These are phyloP conservation scores for Parambassis ranga DNA, from an alignment of 2,797 vertebrate genomes.

Conservation along the genomic window DNA sequence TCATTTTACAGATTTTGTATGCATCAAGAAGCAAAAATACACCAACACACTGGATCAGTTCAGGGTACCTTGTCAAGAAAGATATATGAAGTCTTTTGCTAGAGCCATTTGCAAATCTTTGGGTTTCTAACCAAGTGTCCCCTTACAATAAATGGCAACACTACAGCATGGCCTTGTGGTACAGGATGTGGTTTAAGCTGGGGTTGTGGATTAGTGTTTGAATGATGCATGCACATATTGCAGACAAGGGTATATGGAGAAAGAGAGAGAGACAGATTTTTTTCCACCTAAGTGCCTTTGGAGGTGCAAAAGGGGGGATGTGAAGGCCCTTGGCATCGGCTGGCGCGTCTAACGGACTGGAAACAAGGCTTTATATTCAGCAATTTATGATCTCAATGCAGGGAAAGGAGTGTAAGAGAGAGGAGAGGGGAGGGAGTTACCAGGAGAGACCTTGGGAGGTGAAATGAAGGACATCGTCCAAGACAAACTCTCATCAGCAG, in stretches of 20 bases:
- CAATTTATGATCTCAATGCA: conserved; percentile 76
- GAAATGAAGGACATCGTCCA: conserved; percentile 76
- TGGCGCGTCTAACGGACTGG: conserved; percentile 77
- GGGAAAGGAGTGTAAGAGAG: conserved; percentile 51
- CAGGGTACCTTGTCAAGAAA: conserved; percentile 60
- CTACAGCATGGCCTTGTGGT: conserved; percentile 61
- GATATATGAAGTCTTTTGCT: conserved; percentile 55
- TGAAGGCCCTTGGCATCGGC: conserved; percentile 72
- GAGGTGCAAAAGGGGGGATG: conserved; percentile 67
- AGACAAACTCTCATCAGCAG: conserved; percentile 74
- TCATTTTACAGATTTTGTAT: conserved; percentile 3
- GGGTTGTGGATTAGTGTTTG: conserved; percentile 37
- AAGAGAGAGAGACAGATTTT: conserved; percentile 54
- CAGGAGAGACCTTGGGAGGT: conserved; percentile 66
- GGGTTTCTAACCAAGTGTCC: conserved; percentile 54
- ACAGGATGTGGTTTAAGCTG: conserved; percentile 6
- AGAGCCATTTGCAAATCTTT: conserved; percentile 58
- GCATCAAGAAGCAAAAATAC: neutral
- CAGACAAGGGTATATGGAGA: conserved; percentile 49
- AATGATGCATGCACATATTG: conserved; percentile 71
- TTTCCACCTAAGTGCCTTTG: conserved; percentile 71
- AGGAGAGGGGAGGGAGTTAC: conserved; percentile 46
- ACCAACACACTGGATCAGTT: conserved; percentile 29
- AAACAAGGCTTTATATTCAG: conserved; percentile 80
- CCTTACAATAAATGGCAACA: conserved; percentile 54